Evolutionary conservation across 2,797 vertebrate species (phyloP).

Genomic region (Myotis pilosus): DNA sequence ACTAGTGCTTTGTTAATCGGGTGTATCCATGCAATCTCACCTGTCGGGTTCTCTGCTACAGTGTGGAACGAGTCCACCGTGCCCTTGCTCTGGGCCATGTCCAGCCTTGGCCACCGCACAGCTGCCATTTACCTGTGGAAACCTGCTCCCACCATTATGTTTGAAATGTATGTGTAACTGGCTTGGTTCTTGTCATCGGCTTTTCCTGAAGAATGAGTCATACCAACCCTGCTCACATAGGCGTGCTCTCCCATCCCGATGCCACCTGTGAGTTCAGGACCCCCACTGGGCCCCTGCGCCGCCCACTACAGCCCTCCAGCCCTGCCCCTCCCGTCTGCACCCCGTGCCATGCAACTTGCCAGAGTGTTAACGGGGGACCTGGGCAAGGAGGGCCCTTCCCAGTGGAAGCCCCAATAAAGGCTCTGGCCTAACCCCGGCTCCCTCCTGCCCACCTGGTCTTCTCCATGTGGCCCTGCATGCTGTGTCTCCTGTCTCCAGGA

Average conservation of each 20-base stretch:
- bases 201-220: background rate
- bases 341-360: background rate
- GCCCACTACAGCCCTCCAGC: too few species aligned
- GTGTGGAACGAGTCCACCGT: rapidly evolving
- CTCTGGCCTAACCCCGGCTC: background rate
- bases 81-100: background rate
- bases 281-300: background rate
- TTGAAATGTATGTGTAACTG: background rate
- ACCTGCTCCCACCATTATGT: background rate
- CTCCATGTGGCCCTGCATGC: background rate
- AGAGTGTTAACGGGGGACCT: background rate
- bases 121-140: background rate
- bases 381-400: background rate
- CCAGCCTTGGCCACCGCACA: background rate
- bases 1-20: too few species aligned
- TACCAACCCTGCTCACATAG: background rate
- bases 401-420: background rate
- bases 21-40: background rate
- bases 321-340: background rate
- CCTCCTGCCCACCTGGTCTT: background rate
- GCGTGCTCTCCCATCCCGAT: background rate
- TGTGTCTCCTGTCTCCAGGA: background rate
- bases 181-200: background rate
- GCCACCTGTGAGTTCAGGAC: background rate
- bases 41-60: background rate